Evolutionary conservation across 1,140 invertebrate species (phyloP), one percentile per base, ranked within the genome.

Genomic region (Psilanteris sp.): DNA sequence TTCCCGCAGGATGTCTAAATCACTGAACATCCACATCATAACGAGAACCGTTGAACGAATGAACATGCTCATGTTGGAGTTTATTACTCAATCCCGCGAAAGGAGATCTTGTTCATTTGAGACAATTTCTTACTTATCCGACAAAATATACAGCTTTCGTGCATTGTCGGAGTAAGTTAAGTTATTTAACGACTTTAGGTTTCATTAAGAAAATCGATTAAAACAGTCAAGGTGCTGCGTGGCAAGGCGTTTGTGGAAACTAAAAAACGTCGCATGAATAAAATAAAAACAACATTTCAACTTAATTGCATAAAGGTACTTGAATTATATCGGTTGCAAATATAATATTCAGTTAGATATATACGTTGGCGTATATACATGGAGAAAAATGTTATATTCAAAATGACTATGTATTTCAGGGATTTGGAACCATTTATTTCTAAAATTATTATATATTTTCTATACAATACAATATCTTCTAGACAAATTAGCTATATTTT

Each of bases 1-100:
- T 68, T 68, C 43, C 43, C 43, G 52, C 64, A 68, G 43, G 64
- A 59, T 68, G 41, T 67, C 62, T 67, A 67, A 67, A 67, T 57
- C 62, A 39, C 50, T 67, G 50, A 67, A 57, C 50, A 48, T 67
- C 62, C 41, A 67, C 50, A 48, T 67, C 50, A 57, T 57, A 67
- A 67, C 50, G 32, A 67, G 41, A 55, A 52, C 62, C 50, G 62
- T 57, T 55, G 31, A 50, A 48, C 24, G 37, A 62, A 50, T 18
- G 50, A 67, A 55, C 41, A 67, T 67, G 62, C 50, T 57, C 50
- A 55, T 46, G 62, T 54, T 36, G 10, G n/a, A 66, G 48, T 67
- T 55, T 55, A 37, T 55, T 55, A 46, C 37, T 46, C 22, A 37
- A 67, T 55, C 50, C 31, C 9, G 48, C 48, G 24, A 32, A 52